Conservation (phyloP, 2,888 invertebrate genomes). For the Escarpia spicata region DNA sequence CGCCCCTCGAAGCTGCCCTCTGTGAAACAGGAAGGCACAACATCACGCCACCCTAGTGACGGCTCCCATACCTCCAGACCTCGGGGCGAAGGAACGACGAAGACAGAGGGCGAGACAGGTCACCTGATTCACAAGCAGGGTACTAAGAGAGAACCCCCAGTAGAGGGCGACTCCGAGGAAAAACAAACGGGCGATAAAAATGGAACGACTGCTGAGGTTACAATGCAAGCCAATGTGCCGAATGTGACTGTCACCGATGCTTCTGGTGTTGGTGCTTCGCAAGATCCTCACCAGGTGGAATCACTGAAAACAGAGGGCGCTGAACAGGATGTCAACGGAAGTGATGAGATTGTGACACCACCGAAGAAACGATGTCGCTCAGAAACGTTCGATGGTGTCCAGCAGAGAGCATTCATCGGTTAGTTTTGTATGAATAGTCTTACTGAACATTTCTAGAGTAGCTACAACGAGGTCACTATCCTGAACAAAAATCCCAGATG, state of each 20-base stretch:
- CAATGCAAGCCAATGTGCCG: not conserved
- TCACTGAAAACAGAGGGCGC: slow-evolving; percentile 42
- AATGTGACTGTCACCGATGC: not conserved
- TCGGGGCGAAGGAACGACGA: not conserved
- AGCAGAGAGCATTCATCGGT: not conserved
- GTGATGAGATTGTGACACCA: not conserved
- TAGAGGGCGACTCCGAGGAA: not conserved
- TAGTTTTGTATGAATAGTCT: not conserved
- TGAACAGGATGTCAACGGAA: slow-evolving; percentile 19
- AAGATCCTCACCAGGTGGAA: slow-evolving; percentile 42
- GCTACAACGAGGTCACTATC: not conserved
- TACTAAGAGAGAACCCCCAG: not conserved
- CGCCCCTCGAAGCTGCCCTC: not conserved
- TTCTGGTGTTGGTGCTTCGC: not conserved
- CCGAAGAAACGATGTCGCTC: slow-evolving; percentile 29
- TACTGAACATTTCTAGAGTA: not conserved
- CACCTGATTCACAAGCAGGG: not conserved
- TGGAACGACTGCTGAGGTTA: not conserved
- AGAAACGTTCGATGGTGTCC: not conserved
- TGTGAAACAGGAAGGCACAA: not conserved
- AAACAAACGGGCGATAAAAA: not conserved
- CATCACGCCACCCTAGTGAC: not conserved
- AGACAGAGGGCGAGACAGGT: not conserved
- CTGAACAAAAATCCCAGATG: not conserved
- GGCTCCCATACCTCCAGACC: not conserved